Evolutionary conservation across 2,888 invertebrate species (phyloP).

Genomic region (Nycteola revayana): DNA sequence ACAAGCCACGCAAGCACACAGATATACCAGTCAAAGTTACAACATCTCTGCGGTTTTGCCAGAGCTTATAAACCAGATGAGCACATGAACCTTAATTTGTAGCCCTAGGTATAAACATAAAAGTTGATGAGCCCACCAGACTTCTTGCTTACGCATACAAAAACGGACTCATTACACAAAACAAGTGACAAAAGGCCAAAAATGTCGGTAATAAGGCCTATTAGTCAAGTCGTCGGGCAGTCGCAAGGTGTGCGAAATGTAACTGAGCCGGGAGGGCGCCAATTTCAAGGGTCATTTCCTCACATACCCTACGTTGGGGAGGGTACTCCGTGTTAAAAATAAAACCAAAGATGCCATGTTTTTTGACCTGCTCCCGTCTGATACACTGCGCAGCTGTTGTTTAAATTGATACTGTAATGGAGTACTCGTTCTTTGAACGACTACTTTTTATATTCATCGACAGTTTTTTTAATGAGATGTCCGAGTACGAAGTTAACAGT

Average conservation of each 20-base stretch:
- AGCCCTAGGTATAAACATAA: no score
- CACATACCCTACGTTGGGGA: slow-evolving; percentile 53
- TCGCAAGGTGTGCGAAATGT: slow-evolving; percentile 69
- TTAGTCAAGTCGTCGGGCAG: slow-evolving; percentile 60
- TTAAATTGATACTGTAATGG: slow-evolving; percentile 34
- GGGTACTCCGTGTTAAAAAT: slow-evolving; percentile 47
- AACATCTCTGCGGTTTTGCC: no score
- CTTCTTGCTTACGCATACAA: slow-evolving; percentile 28
- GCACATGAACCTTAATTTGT: no score
- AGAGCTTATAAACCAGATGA: no score
- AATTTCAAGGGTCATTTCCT: slow-evolving; percentile 79
- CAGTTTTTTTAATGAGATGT: no score
- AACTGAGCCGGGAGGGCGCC: slow-evolving; percentile 57
- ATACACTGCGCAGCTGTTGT: slow-evolving; percentile 50
- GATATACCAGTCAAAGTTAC: no score
- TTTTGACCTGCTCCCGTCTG: slow-evolving; percentile 23
- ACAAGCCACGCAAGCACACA: no score
- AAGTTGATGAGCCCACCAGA: slow-evolving; percentile 15
- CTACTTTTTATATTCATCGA: no score
- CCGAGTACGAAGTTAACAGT: no score
- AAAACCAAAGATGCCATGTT: slow-evolving; percentile 49
- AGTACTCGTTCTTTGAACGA: no score
- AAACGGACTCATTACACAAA: slow-evolving; percentile 43
- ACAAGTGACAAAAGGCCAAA: slow-evolving; percentile 61
- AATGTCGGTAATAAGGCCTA: slow-evolving; percentile 62